Evolutionary conservation across 2,888 invertebrate genomes (phyloP).

Genomic region (Thyatira batis): DNA sequence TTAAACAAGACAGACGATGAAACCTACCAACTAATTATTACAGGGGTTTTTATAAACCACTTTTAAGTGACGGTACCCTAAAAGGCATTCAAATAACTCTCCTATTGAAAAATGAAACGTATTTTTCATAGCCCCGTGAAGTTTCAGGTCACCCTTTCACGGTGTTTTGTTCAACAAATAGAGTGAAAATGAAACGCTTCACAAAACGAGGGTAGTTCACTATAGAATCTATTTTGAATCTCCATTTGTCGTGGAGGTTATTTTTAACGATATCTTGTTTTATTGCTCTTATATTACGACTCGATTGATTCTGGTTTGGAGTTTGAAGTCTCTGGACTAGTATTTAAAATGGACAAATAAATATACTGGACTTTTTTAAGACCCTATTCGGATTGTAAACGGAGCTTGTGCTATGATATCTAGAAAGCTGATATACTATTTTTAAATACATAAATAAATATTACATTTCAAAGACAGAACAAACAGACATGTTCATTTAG

Average conservation of each 20-base stretch:
- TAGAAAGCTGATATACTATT: no score
- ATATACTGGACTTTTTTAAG: no score
- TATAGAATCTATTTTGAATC: not conserved
- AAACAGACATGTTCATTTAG: no score
- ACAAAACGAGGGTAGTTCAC: not conserved
- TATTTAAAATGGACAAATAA: no score
- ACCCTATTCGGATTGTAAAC: no score
- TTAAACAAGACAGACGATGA: not conserved
- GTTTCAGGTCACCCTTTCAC: conserved; percentile 29
- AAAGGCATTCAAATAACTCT: not conserved
- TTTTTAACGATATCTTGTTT: not conserved
- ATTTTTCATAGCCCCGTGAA: conserved; percentile 1
- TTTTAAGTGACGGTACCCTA: not conserved
- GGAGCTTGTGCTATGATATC: no score
- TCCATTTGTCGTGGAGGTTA: not conserved
- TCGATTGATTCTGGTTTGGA: not conserved
- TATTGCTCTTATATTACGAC: not conserved
- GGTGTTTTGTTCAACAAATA: conserved; percentile 32
- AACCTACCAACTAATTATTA: not conserved
- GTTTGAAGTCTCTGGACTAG: no score
- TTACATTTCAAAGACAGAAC: no score
- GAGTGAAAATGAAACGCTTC: conserved; percentile 13
- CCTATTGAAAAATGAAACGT: conserved; percentile 5
- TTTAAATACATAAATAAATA: no score
- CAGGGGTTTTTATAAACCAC: not conserved